Percentiles rank a stretch among this genome's conserved stretches.
phyloP scores from a whole-genome alignment of 1,140 invertebrate genomes.

The Polypedilum vanderplanki region DNA sequence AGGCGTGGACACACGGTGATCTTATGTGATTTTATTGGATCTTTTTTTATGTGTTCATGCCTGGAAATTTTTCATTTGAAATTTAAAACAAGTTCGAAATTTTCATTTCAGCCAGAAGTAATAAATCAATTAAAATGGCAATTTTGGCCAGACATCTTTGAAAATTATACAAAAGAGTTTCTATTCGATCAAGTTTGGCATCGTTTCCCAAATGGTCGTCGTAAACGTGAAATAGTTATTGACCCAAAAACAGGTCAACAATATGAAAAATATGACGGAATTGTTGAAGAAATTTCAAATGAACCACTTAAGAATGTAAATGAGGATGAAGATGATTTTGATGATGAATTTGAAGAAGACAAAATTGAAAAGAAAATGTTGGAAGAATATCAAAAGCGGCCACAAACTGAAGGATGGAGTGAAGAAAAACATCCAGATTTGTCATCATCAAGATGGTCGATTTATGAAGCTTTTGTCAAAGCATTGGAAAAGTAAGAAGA shows the following conservation, averaged over 20 bases:
- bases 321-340: background rate
- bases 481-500: background rate
- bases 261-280: background rate
- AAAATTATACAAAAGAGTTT: slow-evolving; percentile 8
- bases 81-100: background rate
- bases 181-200: slow-evolving; percentile 8
- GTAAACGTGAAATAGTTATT: background rate
- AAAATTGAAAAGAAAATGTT: background rate
- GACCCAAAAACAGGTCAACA: background rate
- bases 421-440: background rate
- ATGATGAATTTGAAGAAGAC: slow-evolving; percentile 21
- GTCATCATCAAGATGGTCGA: background rate
- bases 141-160: slow-evolving; percentile 6
- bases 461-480: background rate
- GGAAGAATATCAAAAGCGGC: background rate
- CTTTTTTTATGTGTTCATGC: too few relatives aligned
- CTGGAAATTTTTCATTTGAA: background rate
- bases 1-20: too few relatives aligned
- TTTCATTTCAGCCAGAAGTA: background rate
- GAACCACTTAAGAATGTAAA: background rate
- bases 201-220: background rate
- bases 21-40: too few relatives aligned
- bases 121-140: background rate
- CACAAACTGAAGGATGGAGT: background rate
- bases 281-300: background rate